Conservation (phyloP, 2,888 invertebrate genomes). For the Saturnia pavonia region DNA sequence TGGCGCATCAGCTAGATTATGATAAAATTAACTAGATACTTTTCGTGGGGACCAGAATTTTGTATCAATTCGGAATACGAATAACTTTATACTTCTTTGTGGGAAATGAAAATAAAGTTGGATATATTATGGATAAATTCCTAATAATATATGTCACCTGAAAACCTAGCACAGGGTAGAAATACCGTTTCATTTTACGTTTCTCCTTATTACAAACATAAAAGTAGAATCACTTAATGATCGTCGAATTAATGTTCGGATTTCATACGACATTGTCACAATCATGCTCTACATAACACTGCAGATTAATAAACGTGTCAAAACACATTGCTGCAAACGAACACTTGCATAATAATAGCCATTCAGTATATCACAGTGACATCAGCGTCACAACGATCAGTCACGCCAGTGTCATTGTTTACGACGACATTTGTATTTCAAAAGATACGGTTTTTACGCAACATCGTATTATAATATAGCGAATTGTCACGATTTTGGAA, state of each 20-base stretch:
- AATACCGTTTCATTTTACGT: neutral
- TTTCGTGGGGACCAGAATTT: no score
- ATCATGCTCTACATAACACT: conserved; percentile 5
- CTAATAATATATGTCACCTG: neutral
- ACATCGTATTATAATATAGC: neutral
- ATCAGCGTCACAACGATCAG: conserved; percentile 34
- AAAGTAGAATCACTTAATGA: neutral
- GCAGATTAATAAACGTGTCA: conserved; percentile 33
- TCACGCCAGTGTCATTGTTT: conserved; percentile 43
- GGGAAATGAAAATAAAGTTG: no score
- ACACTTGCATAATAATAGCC: conserved; percentile 40
- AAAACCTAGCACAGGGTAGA: neutral
- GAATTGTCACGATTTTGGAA: neutral
- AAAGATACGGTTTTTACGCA: no score
- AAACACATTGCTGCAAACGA: conserved; percentile 32
- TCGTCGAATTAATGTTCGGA: neutral
- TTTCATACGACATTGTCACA: neutral
- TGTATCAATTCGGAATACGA: no score
- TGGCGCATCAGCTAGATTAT: no score
- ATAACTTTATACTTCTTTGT: no score
- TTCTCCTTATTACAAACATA: neutral
- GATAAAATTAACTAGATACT: no score
- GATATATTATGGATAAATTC: neutral
- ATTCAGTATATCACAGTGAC: conserved; percentile 36
- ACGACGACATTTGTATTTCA: conserved; percentile 7